Percentiles rank a stretch among this genome's conserved stretches.
phyloP scores from a whole-genome alignment of 92 coral and sea anemone species.

The Umimayanthus chanpuru region DNA sequence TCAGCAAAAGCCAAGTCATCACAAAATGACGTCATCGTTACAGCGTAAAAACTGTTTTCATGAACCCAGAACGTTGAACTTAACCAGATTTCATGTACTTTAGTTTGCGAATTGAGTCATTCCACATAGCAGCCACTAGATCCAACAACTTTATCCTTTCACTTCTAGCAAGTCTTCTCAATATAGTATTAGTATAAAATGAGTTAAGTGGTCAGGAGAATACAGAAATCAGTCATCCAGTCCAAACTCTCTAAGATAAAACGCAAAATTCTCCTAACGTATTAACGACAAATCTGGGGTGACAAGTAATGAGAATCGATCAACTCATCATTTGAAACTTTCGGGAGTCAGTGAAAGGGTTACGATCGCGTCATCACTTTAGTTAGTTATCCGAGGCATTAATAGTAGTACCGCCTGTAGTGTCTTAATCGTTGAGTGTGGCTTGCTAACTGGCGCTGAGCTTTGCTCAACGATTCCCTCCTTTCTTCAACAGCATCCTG shows the following conservation, averaged over 20 bases:
- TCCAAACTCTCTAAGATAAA: no score
- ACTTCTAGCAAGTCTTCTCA: no score
- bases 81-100: no score
- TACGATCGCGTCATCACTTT: not conserved
- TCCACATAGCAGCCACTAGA: not conserved
- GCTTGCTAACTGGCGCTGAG: slow-evolving; percentile 52
- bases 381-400: no score
- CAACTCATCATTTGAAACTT: no score
- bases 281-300: no score
- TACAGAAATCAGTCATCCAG: no score
- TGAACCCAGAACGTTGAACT: no score
- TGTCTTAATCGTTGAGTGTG: slow-evolving; percentile 56
- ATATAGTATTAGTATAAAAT: no score
- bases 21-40: not conserved
- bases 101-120: not conserved
- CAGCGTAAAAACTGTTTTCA: not conserved
- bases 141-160: not conserved
- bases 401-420: slow-evolving; percentile 23
- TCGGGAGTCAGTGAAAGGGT: not conserved
- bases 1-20: not conserved
- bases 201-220: no score
- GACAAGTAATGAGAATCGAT: no score
- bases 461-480: slow-evolving; percentile 50
- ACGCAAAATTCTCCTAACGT: no score
- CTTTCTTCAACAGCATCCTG: slow-evolving; percentile 66